A percentile compares a stretch with the other conserved stretches of the same genome.
phyloP scores from a whole-genome alignment of 2,797 vertebrate genomes.

The Mormyrops boulengeri region DNA sequence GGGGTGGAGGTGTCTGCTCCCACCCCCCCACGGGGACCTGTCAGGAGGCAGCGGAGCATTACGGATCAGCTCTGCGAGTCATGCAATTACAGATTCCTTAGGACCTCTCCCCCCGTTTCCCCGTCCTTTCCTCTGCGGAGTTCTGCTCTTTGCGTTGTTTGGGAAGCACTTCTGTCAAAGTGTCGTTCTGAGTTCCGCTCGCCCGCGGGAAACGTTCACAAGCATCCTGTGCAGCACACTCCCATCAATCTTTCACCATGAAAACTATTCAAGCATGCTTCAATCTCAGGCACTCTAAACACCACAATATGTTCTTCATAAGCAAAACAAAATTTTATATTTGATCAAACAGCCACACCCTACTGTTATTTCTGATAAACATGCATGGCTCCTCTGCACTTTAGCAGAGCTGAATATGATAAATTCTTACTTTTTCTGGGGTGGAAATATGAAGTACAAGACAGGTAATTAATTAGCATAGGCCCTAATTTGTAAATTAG shows the following conservation, averaged over 20 bases:
- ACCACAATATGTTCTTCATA: background rate
- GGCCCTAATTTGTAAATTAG: background rate
- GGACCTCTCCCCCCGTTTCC: conserved; percentile 26
- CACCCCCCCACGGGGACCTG: conserved; percentile 17
- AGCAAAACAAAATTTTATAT: background rate
- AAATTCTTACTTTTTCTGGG: background rate
- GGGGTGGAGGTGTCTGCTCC: background rate
- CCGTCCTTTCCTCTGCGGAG: background rate
- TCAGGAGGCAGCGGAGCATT: conserved; percentile 36
- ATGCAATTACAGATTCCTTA: conserved; percentile 32
- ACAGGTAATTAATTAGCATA: background rate
- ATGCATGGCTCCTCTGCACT: background rate
- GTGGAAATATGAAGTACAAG: background rate
- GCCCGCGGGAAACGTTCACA: background rate
- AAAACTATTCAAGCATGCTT: background rate
- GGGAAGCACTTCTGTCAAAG: conserved; percentile 24
- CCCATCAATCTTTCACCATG: background rate
- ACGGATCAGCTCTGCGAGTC: conserved; percentile 30
- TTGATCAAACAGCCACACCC: background rate
- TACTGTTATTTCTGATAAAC: background rate
- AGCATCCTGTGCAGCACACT: background rate
- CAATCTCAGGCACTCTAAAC: background rate
- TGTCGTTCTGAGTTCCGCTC: background rate
- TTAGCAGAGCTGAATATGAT: background rate
- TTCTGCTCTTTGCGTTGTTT: background rate